Conservation (phyloP, 2,113 vertebrate species). For the Helogale parvula region DNA sequence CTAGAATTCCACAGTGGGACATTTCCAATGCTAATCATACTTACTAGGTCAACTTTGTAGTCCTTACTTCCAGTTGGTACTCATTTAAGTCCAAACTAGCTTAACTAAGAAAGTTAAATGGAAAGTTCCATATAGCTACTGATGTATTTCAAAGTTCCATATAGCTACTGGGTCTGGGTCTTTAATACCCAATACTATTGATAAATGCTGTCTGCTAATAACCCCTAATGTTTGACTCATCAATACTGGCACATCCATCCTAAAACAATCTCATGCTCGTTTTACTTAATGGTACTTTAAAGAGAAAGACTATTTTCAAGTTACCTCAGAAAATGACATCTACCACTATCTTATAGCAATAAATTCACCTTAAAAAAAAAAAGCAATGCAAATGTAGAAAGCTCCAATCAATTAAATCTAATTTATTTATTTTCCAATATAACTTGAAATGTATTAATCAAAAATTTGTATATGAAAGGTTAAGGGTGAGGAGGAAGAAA, state of each 20-base stretch:
- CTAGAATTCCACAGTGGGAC: neutral
- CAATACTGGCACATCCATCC: neutral
- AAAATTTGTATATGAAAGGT: neutral
- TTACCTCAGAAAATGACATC: slow-evolving; percentile 10
- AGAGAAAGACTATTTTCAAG: slow-evolving; percentile 12
- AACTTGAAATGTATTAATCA: slow-evolving; percentile 35
- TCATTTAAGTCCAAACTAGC: neutral
- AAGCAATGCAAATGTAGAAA: neutral
- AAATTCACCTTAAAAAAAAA: neutral
- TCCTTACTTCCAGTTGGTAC: neutral
- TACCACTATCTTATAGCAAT: neutral
- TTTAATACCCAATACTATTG: neutral
- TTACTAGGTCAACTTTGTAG: neutral
- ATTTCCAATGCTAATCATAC: slow-evolving; percentile 47
- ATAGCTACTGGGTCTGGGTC: neutral
- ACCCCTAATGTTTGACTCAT: neutral
- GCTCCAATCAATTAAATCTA: neutral
- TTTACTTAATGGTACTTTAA: neutral
- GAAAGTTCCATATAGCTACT: neutral
- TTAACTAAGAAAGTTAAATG: slow-evolving; percentile 15
- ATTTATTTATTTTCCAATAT: slow-evolving; percentile 19
- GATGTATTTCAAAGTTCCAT: neutral
- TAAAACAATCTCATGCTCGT: neutral
- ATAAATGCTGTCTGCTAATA: neutral
- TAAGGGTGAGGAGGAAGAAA: neutral